Conservation (phyloP, 2,888 invertebrate genomes). For the Cantharis lateralis region DNA sequence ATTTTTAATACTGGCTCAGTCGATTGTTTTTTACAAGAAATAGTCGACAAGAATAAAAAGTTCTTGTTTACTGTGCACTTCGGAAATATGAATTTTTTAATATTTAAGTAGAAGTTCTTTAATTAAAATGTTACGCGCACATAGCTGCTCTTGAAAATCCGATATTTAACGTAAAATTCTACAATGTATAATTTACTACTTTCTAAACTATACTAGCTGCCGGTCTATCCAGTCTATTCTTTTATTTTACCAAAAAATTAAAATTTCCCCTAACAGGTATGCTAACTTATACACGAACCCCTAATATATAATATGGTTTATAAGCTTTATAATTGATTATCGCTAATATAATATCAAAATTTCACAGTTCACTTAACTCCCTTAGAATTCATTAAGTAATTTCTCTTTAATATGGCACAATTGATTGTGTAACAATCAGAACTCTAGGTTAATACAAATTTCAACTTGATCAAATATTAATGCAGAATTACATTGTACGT, state of each 20-base stretch:
- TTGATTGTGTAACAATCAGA: neutral
- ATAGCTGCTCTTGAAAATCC: slow-evolving; percentile 5
- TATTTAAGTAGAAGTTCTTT: slow-evolving; percentile 8
- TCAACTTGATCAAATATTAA: neutral
- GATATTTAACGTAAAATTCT: neutral
- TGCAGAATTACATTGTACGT: neutral
- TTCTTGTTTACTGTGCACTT: slow-evolving; percentile 3
- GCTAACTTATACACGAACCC: neutral
- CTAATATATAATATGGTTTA: neutral
- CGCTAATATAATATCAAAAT: neutral
- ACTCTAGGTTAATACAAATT: neutral
- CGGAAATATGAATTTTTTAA: slow-evolving; percentile 17
- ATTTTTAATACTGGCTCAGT: slow-evolving; percentile 22
- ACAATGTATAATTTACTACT: neutral
- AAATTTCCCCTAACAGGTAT: neutral
- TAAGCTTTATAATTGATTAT: neutral
- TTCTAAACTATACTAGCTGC: too few relatives aligned
- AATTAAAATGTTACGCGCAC: slow-evolving; percentile 9
- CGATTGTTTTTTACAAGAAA: slow-evolving; percentile 12
- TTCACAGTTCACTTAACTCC: neutral
- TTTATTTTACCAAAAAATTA: too few relatives aligned
- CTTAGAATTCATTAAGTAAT: neutral
- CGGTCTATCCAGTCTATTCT: too few relatives aligned
- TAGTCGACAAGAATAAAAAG: slow-evolving; percentile 9
- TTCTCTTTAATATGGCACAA: neutral